Conservation (phyloP, 2,888 invertebrate species). For the Acrobasis suavella region DNA sequence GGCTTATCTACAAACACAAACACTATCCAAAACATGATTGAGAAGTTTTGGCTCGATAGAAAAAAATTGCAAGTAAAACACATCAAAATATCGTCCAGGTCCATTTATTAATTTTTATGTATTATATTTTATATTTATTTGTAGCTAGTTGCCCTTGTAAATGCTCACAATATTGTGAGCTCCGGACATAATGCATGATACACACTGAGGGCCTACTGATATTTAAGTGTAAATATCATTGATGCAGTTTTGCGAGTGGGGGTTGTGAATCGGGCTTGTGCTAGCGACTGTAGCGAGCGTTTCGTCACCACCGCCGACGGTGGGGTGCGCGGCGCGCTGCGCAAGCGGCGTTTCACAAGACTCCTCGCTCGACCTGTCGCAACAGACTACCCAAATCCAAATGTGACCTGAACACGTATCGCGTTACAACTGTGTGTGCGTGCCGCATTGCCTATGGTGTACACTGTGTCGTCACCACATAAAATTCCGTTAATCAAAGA, state of each 20-base stretch:
- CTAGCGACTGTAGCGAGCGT: constrained; percentile 66
- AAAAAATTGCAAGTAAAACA: too few species aligned
- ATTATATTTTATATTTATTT: too few species aligned
- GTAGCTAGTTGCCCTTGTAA: too few species aligned
- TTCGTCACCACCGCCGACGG: constrained; percentile 71
- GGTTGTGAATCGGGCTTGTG: constrained; percentile 61
- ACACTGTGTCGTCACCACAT: constrained; percentile 21
- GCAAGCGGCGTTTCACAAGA: constrained; percentile 80
- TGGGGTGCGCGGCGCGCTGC: constrained; percentile 73
- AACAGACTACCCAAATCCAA: constrained; percentile 80
- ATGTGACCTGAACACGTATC: constrained; percentile 81
- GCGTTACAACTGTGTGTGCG: constrained; percentile 59
- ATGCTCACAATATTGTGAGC: too few species aligned
- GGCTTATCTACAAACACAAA: too few species aligned
- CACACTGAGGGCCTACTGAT: constrained; percentile 27
- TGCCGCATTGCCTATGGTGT: constrained; percentile 40
- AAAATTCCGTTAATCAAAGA: constrained; percentile 10
- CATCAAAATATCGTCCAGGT: too few species aligned
- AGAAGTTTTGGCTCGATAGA: too few species aligned
- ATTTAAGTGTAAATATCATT: constrained; percentile 23
- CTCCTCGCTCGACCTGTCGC: constrained; percentile 77
- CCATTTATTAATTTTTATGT: too few species aligned
- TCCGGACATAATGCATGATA: background rate
- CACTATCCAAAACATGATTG: too few species aligned
- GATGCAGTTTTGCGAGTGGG: constrained; percentile 38